These are phyloP conservation scores for Vanessa atalanta DNA, from an alignment of 1,140 invertebrate genomes.

Conservation along the genomic window DNA sequence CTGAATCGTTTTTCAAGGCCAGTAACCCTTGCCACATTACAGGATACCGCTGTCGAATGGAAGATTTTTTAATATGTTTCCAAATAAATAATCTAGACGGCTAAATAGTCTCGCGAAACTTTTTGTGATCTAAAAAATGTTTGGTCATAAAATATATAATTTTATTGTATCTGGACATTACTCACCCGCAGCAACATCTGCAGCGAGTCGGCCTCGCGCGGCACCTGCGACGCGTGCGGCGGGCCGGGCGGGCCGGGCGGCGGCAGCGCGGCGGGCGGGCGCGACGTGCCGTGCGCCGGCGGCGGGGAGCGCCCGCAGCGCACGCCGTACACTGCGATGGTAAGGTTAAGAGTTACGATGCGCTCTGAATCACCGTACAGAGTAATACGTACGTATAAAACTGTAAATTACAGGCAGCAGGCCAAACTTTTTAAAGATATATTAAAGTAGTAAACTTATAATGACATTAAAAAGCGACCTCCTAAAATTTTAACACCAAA, in stretches of 20 bases:
- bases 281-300: conserved; percentile 70
- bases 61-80: neutral
- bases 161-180: conserved; percentile 1
- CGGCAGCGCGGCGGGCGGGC: conserved; percentile 63
- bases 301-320: conserved; percentile 59
- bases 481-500: too few species aligned
- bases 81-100: too few species aligned
- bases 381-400: neutral
- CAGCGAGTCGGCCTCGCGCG: conserved; percentile 89
- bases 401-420: too few species aligned
- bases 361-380: neutral
- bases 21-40: conserved; percentile 98
- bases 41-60: conserved; percentile 86
- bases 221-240: conserved; percentile 87
- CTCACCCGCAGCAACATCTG: conserved; percentile 87
- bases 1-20: conserved; percentile 97
- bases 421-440: too few species aligned
- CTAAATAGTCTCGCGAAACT: too few species aligned
- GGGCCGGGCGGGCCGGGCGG: conserved; percentile 77
- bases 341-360: neutral
- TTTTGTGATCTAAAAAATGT: too few species aligned
- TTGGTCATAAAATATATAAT: too few species aligned
- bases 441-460: too few species aligned
- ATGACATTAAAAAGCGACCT: too few species aligned
- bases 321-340: conserved; percentile 50